Evolutionary conservation across 2,888 invertebrate species (phyloP).

Genomic region (Syrphus vitripennis): DNA sequence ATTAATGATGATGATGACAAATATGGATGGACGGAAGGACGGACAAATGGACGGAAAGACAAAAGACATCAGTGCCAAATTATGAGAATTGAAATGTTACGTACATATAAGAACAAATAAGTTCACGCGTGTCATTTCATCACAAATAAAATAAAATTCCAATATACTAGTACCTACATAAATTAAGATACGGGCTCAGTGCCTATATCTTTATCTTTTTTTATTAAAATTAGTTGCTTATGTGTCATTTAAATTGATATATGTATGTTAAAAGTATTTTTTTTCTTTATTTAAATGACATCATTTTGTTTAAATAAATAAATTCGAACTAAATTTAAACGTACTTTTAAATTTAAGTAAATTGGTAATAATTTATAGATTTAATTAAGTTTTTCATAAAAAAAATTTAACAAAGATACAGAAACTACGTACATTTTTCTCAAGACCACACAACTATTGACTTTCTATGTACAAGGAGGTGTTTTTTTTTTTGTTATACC

Average conservation of each 20-base stretch:
- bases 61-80: conserved; percentile 5
- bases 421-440: conserved; percentile 61
- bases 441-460: conserved; percentile 46
- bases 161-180: neutral
- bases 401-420: conserved; percentile 11
- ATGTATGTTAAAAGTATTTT: neutral
- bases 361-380: neutral
- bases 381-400: neutral
- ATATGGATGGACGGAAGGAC: too few species aligned
- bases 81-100: conserved; percentile 14
- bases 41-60: neutral
- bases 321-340: neutral
- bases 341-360: neutral
- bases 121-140: conserved; percentile 24
- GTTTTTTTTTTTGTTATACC: neutral
- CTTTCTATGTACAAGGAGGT: conserved; percentile 19
- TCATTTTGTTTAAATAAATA: conserved; percentile 25
- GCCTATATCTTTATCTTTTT: neutral
- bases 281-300: conserved; percentile 41
- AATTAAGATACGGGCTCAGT: neutral
- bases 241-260: conserved; percentile 1
- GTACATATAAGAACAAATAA: neutral
- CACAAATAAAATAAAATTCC: conserved; percentile 32
- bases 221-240: conserved; percentile 15
- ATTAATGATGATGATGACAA: neutral